Percentiles rank a stretch among this genome's conserved stretches.
Evolutionary conservation across 1,140 invertebrate genomes (phyloP).

Genomic region (Pararge aegeria): DNA sequence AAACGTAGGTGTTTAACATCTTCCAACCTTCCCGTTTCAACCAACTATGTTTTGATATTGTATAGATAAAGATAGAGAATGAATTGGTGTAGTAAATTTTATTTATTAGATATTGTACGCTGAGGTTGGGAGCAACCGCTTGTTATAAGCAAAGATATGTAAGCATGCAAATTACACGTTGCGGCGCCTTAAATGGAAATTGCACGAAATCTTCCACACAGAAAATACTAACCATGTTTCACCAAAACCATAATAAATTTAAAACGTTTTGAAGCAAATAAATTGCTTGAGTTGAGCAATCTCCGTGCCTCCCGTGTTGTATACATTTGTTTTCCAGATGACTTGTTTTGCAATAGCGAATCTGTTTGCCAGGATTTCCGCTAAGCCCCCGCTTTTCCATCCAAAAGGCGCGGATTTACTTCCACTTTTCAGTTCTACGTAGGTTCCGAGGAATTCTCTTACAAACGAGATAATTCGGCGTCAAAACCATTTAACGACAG

Average conservation of each 20-base stretch:
- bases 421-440: conserved; percentile 42
- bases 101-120: too few species aligned
- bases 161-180: background rate
- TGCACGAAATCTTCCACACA: background rate
- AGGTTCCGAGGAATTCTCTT: conserved; percentile 11
- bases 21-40: too few species aligned
- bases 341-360: conserved; percentile 40
- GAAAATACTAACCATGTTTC: background rate
- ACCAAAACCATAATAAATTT: conserved; percentile 9
- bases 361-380: conserved; percentile 35
- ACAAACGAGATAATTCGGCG: conserved; percentile 6
- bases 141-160: too few species aligned
- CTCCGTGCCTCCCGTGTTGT: conserved; percentile 19
- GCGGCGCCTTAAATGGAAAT: background rate
- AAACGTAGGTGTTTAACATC: too few species aligned
- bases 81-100: too few species aligned
- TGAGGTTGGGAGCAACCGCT: too few species aligned
- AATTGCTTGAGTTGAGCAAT: conserved; percentile 20
- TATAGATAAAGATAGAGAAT: too few species aligned
- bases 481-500: background rate
- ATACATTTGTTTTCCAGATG: conserved; percentile 30
- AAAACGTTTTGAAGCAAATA: conserved; percentile 17
- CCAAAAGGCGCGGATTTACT: conserved; percentile 40
- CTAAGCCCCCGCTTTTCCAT: conserved; percentile 35
- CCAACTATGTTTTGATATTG: too few species aligned